Base-by-base conservation (phyloP, 2,797 vertebrate species). In the Alfaro cultratus region DNA sequence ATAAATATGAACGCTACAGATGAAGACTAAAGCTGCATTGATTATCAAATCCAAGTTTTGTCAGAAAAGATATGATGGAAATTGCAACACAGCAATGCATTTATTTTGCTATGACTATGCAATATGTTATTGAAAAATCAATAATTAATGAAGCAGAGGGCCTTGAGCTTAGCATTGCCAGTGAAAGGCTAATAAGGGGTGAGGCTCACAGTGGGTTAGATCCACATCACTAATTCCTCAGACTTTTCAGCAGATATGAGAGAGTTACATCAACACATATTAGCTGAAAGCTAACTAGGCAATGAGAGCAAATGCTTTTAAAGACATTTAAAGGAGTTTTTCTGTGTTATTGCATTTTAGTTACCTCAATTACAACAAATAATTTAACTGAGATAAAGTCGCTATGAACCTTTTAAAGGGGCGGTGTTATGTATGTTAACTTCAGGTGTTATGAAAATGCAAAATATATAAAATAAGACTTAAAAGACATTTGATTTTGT, bases 21-120 rank as follows among this genome's bases (percentile, higher is more conserved):
- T 76, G 5, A 60, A 29, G 49, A 73, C 71, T 21, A 60, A 73
- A 60, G 64, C 71, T 43, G 39, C 88, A 86, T 78, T 81, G 76
- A 89, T 83, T 49, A 60, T 47, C 71, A 73, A 67, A 76, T 72
- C 67, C 74, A 79, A 36, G 18, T 73, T 68, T 45, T 80, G 75
- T 78, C 82, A 78, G 51, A 47, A 21, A 57, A 70, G 47, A 76
- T 47, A 78, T 57, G n/a, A n/a, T 34, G 68, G 51, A 76, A 73
- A 80, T 16, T 74, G 49, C 71, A 73, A 26, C 8, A 78, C 26
- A 41, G n/a, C 71, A 76, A 76, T 79, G 49, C 39, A 62, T 82
- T 72, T 80, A 45, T 36, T 64, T 64, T 39, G 73, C 53, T 80
- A 34, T 71, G 74, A 85, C 45, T 49, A 29, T 75, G 73, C 2